phyloP scores from a whole-genome alignment of 2,113 vertebrate species.

The Gyps fulvus region DNA sequence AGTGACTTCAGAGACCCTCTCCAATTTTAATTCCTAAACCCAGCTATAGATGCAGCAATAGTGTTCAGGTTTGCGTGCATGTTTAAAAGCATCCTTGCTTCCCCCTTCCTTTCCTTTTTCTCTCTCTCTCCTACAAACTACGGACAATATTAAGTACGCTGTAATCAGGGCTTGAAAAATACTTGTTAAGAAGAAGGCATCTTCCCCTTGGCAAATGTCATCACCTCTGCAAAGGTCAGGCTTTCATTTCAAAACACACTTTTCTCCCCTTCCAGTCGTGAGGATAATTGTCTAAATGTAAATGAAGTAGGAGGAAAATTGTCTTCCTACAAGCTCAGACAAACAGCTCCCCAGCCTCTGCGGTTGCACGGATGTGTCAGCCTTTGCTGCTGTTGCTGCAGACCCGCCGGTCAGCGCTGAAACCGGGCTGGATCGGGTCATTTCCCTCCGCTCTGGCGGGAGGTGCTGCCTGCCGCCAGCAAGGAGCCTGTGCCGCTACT shows the following conservation, averaged over 20 bases:
- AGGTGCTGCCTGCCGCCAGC: fast-evolving
- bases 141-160: neutral
- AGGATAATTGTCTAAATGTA: neutral
- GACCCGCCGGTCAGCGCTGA: neutral
- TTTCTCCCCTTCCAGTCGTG: neutral
- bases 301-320: neutral
- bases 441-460: neutral
- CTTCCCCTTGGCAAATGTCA: neutral
- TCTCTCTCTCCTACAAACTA: neutral
- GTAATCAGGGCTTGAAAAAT: neutral
- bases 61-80: neutral
- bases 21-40: neutral
- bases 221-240: neutral
- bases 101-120: neutral
- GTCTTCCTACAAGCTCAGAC: neutral
- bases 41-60: neutral
- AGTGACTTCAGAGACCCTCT: neutral
- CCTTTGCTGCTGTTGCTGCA: neutral
- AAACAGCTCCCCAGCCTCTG: neutral
- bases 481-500: neutral
- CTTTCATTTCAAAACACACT: neutral
- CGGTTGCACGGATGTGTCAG: neutral
- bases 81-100: neutral
- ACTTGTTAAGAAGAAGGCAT: neutral
- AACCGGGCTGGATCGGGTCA: neutral